These are phyloP conservation scores for Parauchenoglanis ngamensis DNA, from an alignment of 2,797 vertebrate genomes.

Conservation along the genomic window DNA sequence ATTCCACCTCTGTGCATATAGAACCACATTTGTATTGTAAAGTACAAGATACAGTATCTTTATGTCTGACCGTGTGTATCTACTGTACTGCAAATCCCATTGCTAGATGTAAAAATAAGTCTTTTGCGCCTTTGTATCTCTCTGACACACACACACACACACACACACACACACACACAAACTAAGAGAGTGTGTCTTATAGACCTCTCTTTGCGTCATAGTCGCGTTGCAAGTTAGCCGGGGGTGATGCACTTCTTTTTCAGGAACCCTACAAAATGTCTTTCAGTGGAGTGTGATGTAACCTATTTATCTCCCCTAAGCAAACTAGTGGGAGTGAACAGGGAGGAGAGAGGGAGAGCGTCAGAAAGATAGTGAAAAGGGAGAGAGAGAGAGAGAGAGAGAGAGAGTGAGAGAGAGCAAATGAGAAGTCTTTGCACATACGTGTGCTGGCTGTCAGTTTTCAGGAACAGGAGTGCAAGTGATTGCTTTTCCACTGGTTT, in stretches of 20 bases:
- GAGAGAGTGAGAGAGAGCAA: constrained; percentile 13
- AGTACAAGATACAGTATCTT: not conserved
- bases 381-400: not conserved
- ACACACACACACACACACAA: constrained; percentile 8
- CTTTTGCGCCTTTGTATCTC: constrained; percentile 20
- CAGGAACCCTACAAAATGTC: constrained; percentile 68
- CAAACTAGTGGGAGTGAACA: constrained; percentile 71
- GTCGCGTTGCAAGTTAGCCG: constrained; percentile 43
- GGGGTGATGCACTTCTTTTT: constrained; percentile 66
- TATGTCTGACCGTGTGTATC: not conserved
- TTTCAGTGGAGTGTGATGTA: constrained; percentile 71
- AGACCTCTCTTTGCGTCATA: constrained; percentile 52
- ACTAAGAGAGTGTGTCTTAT: constrained; percentile 40
- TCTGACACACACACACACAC: constrained; percentile 15
- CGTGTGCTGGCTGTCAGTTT: constrained; percentile 21
- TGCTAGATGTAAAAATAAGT: constrained; percentile 24
- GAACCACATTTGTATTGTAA: not conserved
- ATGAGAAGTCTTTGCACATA: constrained; percentile 26
- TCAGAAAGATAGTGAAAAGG: constrained; percentile 13
- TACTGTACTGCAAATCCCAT: constrained; percentile 11
- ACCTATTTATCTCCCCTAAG: constrained; percentile 75
- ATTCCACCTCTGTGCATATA: not conserved
- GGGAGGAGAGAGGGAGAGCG: constrained; percentile 11
- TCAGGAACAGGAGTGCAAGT: constrained; percentile 13
- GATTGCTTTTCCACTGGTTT: constrained; percentile 11